Evolutionary conservation across 2,113 vertebrate species (phyloP).

Genomic region (Elephantulus edwardii): DNA sequence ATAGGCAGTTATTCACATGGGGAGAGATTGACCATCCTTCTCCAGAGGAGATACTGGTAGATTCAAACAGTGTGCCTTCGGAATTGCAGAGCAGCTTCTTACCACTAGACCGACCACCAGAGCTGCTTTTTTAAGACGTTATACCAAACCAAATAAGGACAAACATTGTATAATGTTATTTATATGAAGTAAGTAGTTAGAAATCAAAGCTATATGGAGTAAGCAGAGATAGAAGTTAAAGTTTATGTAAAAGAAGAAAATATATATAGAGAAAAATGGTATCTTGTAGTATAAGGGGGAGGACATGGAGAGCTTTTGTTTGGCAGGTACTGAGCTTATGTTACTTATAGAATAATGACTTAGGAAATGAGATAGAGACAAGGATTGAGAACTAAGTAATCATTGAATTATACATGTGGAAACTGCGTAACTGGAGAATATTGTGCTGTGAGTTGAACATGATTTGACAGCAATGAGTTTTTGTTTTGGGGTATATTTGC

Average conservation of each 20-base stretch:
- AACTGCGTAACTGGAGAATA: neutral
- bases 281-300: neutral
- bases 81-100: too few species aligned
- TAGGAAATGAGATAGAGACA: neutral
- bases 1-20: too few species aligned
- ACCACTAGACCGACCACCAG: too few species aligned
- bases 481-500: neutral
- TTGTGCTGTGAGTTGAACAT: neutral
- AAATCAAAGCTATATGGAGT: too few species aligned
- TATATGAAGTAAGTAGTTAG: neutral
- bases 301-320: neutral
- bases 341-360: neutral
- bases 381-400: neutral
- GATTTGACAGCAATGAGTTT: too few species aligned
- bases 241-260: too few species aligned
- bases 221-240: neutral
- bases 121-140: too few species aligned
- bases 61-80: too few species aligned
- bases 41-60: too few species aligned
- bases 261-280: too few species aligned
- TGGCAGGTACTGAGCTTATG: neutral
- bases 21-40: too few species aligned
- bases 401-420: neutral
- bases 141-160: neutral
- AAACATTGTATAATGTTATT: neutral